Conservation (phyloP, 2,797 vertebrate species). For the Typhlichthys eigenmanni region DNA sequence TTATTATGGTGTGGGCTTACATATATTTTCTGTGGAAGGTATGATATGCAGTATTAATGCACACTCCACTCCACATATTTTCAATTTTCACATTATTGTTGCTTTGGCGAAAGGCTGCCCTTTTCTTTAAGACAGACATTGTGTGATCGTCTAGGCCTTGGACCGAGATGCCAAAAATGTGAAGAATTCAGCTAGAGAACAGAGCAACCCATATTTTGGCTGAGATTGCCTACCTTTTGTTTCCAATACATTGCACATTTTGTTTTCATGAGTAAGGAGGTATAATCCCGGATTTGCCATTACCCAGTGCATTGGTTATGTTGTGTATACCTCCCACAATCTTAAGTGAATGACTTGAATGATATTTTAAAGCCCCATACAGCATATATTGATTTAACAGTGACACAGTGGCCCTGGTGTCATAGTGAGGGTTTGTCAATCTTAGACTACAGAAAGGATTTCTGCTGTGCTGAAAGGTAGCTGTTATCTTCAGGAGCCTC, state of each 20-base stretch:
- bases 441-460: conserved; percentile 63
- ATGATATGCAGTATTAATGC: conserved; percentile 4
- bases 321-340: conserved; percentile 52
- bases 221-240: conserved; percentile 47
- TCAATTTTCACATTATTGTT: conserved; percentile 52
- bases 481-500: conserved; percentile 73
- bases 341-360: conserved; percentile 48
- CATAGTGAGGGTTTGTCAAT: conserved; percentile 60
- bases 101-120: conserved; percentile 66
- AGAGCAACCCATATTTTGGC: conserved; percentile 45
- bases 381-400: conserved; percentile 42
- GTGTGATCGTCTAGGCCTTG: conserved; percentile 44
- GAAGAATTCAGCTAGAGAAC: conserved; percentile 39
- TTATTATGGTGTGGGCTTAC: no score
- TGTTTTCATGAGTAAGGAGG: conserved; percentile 47
- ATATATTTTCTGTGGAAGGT: no score
- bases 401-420: conserved; percentile 40
- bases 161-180: conserved; percentile 38
- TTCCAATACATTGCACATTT: conserved; percentile 44
- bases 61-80: conserved; percentile 45
- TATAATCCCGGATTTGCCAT: conserved; percentile 32
- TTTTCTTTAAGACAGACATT: conserved; percentile 57
- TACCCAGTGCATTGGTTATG: conserved; percentile 37
- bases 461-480: conserved; percentile 72
- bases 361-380: conserved; percentile 41